A percentile compares a stretch with the other conserved stretches of the same genome.
These are phyloP conservation scores for Peromyscus nudipes DNA, from an alignment of 2,797 vertebrate species.

Conservation along the genomic window DNA sequence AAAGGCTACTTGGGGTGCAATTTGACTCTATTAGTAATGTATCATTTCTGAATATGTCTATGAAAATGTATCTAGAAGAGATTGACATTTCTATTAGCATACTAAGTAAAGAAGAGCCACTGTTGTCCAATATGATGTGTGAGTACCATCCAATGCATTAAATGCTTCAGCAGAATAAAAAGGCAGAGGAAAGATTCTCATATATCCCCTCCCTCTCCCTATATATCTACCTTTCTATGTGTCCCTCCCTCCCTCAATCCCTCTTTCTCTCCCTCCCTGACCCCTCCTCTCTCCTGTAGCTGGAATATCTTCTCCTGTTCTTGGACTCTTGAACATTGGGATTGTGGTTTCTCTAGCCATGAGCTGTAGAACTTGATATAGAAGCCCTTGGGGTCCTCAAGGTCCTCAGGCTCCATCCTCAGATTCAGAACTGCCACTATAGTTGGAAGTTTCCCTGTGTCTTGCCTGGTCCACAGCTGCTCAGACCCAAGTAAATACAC, in stretches of 20 bases:
- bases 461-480: no score
- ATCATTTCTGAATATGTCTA: background rate
- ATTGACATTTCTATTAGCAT: background rate
- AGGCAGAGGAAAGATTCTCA: background rate
- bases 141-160: background rate
- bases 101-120: background rate
- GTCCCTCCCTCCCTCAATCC: no score
- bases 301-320: background rate
- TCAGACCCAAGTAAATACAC: no score
- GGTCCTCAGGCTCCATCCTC: background rate
- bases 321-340: background rate
- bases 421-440: background rate
- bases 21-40: background rate
- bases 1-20: background rate
- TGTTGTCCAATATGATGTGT: no score
- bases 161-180: background rate
- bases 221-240: no score
- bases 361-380: no score
- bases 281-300: background rate
- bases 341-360: background rate
- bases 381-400: background rate
- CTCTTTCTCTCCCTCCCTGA: no score
- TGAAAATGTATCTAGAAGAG: background rate
- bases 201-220: background rate
- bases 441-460: no score